Evolutionary conservation across 2,797 vertebrate genomes (phyloP).

Genomic region (Propithecus deckenii): DNA sequence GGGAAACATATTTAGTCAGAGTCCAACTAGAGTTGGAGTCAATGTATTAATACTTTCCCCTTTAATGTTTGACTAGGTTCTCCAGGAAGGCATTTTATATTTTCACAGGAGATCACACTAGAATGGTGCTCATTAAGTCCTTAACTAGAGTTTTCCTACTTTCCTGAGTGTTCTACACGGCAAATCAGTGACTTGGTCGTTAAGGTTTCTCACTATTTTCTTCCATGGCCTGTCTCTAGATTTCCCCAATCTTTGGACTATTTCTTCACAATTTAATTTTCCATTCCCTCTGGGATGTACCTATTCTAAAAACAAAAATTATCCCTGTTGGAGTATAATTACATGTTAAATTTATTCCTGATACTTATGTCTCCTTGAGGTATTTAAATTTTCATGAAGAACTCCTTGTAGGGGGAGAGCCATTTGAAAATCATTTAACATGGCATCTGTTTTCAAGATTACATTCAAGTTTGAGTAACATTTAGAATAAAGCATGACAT

Average conservation of each 20-base stretch:
- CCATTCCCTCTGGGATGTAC: slow-evolving; percentile 3
- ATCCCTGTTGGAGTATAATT: not conserved
- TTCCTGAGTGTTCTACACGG: not conserved
- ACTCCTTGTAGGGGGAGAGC: not conserved
- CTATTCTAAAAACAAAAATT: not conserved
- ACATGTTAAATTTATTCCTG: slow-evolving; percentile 52
- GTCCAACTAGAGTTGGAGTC: not conserved
- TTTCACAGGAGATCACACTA: not conserved
- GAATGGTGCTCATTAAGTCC: not conserved
- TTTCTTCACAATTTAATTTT: not conserved
- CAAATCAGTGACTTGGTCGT: not conserved
- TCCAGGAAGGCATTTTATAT: not conserved
- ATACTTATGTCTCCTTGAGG: not conserved
- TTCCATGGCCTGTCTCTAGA: not conserved
- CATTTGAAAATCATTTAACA: slow-evolving; percentile 29
- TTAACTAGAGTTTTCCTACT: not conserved
- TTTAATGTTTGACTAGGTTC: not conserved
- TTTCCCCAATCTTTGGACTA: not conserved
- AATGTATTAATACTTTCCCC: not conserved
- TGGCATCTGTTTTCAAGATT: not conserved
- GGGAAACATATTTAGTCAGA: not conserved
- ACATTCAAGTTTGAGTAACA: slow-evolving; percentile 21
- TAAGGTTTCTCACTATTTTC: not conserved
- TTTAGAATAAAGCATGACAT: not conserved
- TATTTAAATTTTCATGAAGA: slow-evolving; percentile 42